phyloP scores from a whole-genome alignment of 2,797 vertebrate genomes.

The Sebastes reedi region DNA sequence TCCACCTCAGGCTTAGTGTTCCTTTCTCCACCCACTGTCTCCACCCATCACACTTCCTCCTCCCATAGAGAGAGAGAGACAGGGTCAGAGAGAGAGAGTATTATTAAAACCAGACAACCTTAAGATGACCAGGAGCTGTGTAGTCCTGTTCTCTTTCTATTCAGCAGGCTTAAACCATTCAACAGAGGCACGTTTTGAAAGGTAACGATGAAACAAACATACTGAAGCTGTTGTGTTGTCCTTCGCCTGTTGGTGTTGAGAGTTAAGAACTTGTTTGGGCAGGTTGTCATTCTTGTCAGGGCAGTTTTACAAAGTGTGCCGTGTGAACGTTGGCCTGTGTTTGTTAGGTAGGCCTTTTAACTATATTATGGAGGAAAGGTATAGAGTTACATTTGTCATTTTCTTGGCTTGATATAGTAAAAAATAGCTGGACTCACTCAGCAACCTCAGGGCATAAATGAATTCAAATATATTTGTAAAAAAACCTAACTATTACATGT shows the following conservation, averaged over 20 bases:
- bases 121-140: slow-evolving; percentile 16
- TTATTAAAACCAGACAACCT: slow-evolving; percentile 38
- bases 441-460: background rate
- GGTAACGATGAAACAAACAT: slow-evolving; percentile 33
- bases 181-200: background rate
- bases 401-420: background rate
- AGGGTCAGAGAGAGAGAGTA: background rate
- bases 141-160: background rate
- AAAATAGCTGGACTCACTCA: background rate
- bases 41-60: slow-evolving; percentile 55
- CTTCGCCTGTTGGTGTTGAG: slow-evolving; percentile 1
- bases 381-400: too few relatives aligned
- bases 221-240: background rate
- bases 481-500: background rate
- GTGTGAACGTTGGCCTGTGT: slow-evolving; percentile 1
- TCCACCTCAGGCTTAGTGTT: slow-evolving; percentile 19
- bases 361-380: background rate
- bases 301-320: slow-evolving; percentile 22
- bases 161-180: background rate
- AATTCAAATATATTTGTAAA: background rate
- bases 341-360: background rate
- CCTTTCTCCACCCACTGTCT: slow-evolving; percentile 59
- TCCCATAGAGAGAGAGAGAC: background rate
- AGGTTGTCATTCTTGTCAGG: slow-evolving; percentile 58
- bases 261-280: slow-evolving; percentile 46